Evolutionary conservation across 2,797 vertebrate genomes (phyloP).

Genomic region (Sciurus vulgaris): DNA sequence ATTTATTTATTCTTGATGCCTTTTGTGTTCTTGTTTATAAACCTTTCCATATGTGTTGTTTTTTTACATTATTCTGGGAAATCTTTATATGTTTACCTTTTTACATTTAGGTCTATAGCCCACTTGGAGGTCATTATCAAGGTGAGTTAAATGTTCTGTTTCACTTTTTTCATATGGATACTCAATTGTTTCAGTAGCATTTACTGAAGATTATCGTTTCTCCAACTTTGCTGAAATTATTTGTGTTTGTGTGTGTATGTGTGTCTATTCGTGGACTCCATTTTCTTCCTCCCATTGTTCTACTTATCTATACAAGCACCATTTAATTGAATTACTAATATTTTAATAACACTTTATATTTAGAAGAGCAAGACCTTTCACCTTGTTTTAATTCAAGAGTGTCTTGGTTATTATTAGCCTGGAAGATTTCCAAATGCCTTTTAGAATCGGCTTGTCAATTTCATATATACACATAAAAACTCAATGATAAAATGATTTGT

Average conservation of each 20-base stretch:
- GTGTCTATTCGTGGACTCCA: background rate
- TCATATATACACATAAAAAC: background rate
- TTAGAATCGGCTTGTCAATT: background rate
- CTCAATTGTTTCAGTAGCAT: background rate
- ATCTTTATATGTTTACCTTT: background rate
- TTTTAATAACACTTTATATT: background rate
- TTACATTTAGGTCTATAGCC: background rate
- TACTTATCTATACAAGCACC: background rate
- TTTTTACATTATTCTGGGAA: background rate
- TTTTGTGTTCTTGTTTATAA: background rate
- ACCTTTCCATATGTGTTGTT: background rate
- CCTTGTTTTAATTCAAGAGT: background rate
- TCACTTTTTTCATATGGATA: background rate
- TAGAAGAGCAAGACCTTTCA: background rate
- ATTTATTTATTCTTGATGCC: background rate
- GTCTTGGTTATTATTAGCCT: background rate
- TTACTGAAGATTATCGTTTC: background rate
- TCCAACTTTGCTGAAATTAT: background rate
- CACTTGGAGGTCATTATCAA: background rate
- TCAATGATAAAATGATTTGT: background rate
- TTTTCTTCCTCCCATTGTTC: background rate
- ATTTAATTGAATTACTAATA: background rate
- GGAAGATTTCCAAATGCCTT: background rate
- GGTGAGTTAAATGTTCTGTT: background rate
- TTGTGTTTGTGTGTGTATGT: background rate